phyloP scores from a whole-genome alignment of 2,797 vertebrate genomes.

The Myioborus melanocephalus region DNA sequence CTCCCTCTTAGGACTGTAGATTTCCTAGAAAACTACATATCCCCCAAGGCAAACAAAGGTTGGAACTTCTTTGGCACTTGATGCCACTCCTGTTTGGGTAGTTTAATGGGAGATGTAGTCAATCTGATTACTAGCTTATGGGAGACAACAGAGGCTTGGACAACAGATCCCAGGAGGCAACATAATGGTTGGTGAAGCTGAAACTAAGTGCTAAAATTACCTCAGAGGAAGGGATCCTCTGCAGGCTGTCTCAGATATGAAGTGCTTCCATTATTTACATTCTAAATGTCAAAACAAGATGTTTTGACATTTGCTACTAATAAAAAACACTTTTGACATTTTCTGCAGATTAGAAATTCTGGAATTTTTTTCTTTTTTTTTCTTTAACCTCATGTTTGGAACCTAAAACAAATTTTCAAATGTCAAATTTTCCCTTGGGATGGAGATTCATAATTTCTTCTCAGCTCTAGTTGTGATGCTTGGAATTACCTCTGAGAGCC shows the following conservation, averaged over 20 bases:
- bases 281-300: slow-evolving; percentile 41
- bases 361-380: background rate
- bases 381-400: slow-evolving; percentile 40
- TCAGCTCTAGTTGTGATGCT: slow-evolving; percentile 12
- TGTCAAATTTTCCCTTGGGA: slow-evolving; percentile 41
- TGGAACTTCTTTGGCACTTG: background rate
- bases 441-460: slow-evolving; percentile 24
- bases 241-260: background rate
- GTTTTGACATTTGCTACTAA: slow-evolving; percentile 56
- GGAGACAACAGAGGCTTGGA: background rate
- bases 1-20: background rate
- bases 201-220: background rate
- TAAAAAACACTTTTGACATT: slow-evolving; percentile 42
- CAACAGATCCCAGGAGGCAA: slow-evolving; percentile 35
- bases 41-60: background rate
- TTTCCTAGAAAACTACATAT: slow-evolving; percentile 22
- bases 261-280: slow-evolving; percentile 24
- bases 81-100: background rate
- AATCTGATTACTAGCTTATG: background rate
- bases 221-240: background rate
- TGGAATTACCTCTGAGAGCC: slow-evolving; percentile 26
- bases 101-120: slow-evolving; percentile 19
- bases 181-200: background rate
- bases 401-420: slow-evolving; percentile 42
- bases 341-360: slow-evolving; percentile 30